Evolutionary conservation across 2,113 vertebrate species (phyloP).

Genomic region (Eclectus roratus): DNA sequence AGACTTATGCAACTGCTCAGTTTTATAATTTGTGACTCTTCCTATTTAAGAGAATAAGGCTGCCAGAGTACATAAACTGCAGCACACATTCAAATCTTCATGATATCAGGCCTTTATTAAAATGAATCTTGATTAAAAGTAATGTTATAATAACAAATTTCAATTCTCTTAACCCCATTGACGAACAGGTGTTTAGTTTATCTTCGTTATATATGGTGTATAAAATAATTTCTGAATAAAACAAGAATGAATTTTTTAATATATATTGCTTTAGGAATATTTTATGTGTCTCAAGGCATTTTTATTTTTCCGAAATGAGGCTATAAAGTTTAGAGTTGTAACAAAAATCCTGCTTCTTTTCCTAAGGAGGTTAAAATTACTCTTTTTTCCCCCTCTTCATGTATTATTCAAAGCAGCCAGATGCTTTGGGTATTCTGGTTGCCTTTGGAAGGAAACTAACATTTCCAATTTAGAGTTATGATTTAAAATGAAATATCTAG

Average conservation of each 20-base stretch:
- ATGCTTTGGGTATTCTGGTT: slow-evolving; percentile 59
- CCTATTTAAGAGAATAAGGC: background rate
- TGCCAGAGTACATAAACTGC: background rate
- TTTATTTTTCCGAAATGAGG: background rate
- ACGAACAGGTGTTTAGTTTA: background rate
- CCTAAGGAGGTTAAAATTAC: slow-evolving; percentile 26
- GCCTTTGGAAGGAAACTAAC: slow-evolving; percentile 51
- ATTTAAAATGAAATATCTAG: slow-evolving; percentile 73
- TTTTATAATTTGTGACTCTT: background rate
- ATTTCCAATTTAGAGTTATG: slow-evolving; percentile 50
- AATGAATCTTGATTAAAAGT: background rate
- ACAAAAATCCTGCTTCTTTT: slow-evolving; percentile 21
- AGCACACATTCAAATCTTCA: background rate
- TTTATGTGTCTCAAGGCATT: slow-evolving; percentile 5
- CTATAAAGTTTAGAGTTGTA: slow-evolving; percentile 28
- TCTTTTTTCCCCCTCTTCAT: background rate
- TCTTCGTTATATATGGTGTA: background rate
- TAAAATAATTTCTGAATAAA: background rate
- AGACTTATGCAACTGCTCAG: background rate
- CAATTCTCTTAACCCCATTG: background rate
- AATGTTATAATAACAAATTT: background rate
- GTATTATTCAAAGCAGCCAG: slow-evolving; percentile 68
- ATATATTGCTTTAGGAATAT: background rate
- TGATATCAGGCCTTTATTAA: background rate
- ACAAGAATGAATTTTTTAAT: background rate